phyloP scores from a whole-genome alignment of 2,797 vertebrate species.

The Mormyrus hasselquistii region DNA sequence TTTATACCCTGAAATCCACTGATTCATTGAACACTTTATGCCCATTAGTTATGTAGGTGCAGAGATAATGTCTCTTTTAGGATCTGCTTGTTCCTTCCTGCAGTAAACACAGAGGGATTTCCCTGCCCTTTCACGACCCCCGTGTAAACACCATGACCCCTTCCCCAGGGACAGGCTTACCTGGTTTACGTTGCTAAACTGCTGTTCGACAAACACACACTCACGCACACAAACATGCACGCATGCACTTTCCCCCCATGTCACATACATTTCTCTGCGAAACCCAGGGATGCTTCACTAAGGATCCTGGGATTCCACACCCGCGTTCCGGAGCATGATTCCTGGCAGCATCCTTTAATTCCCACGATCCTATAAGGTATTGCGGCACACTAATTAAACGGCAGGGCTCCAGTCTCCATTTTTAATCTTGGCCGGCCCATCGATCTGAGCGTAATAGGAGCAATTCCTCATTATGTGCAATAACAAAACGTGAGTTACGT shows the following conservation, averaged over 20 bases:
- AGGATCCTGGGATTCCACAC: background rate
- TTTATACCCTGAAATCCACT: background rate
- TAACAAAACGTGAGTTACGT: background rate
- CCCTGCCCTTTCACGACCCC: background rate
- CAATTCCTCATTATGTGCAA: background rate
- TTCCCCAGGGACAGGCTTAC: background rate
- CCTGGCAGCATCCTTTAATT: background rate
- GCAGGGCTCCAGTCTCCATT: background rate
- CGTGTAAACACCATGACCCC: background rate
- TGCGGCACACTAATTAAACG: background rate
- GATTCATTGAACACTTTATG: background rate
- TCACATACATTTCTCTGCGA: background rate
- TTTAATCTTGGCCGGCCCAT: background rate
- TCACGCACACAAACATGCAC: background rate
- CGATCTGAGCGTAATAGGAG: background rate
- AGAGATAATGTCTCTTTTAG: background rate
- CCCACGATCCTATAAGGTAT: background rate
- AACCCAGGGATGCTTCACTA: background rate
- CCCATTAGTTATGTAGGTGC: background rate
- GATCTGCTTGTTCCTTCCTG: background rate
- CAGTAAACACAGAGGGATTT: background rate
- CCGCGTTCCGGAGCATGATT: background rate
- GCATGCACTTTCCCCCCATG: background rate
- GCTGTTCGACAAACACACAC: background rate
- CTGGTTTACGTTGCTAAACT: background rate